Base-by-base conservation (phyloP, 2,888 invertebrate species). In the Agonum fuliginosum region DNA sequence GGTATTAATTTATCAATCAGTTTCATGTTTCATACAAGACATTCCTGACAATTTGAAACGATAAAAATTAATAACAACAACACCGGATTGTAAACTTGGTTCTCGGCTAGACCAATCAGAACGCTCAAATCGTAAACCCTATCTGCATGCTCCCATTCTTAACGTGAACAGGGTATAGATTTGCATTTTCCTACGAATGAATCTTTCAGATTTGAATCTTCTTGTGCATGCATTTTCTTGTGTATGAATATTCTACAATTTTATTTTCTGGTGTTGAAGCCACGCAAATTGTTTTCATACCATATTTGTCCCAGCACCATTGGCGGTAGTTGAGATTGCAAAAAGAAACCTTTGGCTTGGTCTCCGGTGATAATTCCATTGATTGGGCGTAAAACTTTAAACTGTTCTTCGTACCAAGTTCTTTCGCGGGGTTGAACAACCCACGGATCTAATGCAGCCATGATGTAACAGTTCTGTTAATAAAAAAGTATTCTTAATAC, bases 291-390 rank as follows among this genome's bases (percentile, higher is more conserved):
- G 20, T 20, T 48, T 20, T 48, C 2, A 48, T 91, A 95, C 99
- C 99, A 99, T 86, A 99, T 98, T 86, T 97, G 95, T 2, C 98
- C 98, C 48, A 99, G 89, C 71, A 97, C 88, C 1, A 92, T 89
- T 0, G 97, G 96, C 3, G 97, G 95, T 79, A 99, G 89, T 84
- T 97, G 97, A 0, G 98, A 97, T 88, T 93, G 88, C 79, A 99
- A 88, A 84, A 99, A 93, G 85, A 99, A 97, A 69, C 94, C 93
- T 87, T 98, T 96, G 0, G 98, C 99, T 84, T 97, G 97, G 76
- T 94, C 95, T 0, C 97, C 98, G 14, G 96, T 96, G 10, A 99
- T 92, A 82, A 94, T 91, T 1, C 97, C 98, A 86, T 93, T 94
- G 37, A 92, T 89, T 0, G 98, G 98, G 69, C 95, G 95, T 4